Evolutionary conservation across 2,797 vertebrate species (phyloP).

Genomic region (Chelon auratus): DNA sequence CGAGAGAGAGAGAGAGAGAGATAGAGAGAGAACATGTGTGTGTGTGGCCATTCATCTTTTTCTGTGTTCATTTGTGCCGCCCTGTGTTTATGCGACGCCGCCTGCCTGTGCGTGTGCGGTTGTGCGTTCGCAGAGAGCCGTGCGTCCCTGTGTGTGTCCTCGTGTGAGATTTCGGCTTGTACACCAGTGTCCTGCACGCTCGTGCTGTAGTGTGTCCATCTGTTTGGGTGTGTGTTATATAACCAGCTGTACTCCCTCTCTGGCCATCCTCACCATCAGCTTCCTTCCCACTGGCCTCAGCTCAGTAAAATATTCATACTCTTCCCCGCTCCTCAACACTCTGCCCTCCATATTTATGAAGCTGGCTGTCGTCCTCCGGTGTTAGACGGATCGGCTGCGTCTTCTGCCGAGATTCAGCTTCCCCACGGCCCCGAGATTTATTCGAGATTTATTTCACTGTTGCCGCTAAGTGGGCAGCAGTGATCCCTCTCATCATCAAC

Average conservation of each 20-base stretch:
- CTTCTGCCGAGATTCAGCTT: constrained; percentile 47
- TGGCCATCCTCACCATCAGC: constrained; percentile 46
- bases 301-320: constrained; percentile 75
- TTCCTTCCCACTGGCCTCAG: constrained; percentile 61
- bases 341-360: constrained; percentile 75
- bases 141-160: constrained; percentile 21
- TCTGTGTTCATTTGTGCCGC: constrained; percentile 21
- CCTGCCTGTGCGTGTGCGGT: neutral
- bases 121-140: neutral
- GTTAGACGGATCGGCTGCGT: constrained; percentile 47
- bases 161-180: constrained; percentile 50
- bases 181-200: constrained; percentile 23
- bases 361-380: constrained; percentile 55
- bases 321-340: constrained; percentile 49
- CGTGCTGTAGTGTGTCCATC: constrained; percentile 48
- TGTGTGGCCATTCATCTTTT: constrained; percentile 60
- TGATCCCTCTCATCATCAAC: constrained; percentile 19
- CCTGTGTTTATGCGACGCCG: constrained; percentile 14
- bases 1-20: constrained; percentile 8
- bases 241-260: constrained; percentile 59
- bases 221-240: constrained; percentile 70
- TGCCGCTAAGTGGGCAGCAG: constrained; percentile 40
- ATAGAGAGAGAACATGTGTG: constrained; percentile 8
- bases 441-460: constrained; percentile 57
- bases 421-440: constrained; percentile 31